phyloP scores from a whole-genome alignment of 2,797 vertebrate species.

The Cynodonichthys magdalenae region DNA sequence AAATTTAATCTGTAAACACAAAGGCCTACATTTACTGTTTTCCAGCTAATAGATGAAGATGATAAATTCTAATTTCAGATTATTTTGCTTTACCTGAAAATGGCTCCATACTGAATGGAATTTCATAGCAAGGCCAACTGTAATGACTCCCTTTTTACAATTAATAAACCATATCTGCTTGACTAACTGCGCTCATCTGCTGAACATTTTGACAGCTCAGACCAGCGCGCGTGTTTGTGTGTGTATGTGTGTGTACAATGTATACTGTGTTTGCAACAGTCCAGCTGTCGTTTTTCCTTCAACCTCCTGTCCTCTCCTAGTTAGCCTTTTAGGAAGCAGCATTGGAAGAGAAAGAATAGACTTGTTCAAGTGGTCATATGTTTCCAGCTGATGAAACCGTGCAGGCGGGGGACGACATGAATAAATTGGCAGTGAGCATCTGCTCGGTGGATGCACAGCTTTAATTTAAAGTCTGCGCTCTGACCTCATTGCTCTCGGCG shows the following conservation, averaged over 20 bases:
- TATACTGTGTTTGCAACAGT: conserved; percentile 15
- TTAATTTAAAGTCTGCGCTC: conserved; percentile 1
- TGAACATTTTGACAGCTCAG: conserved; percentile 9
- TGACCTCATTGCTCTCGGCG: conserved; percentile 9
- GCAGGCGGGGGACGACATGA: not conserved
- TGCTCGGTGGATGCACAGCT: conserved; percentile 2
- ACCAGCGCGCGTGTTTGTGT: no score
- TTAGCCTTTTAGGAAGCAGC: conserved; percentile 18
- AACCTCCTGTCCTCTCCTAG: conserved; percentile 13
- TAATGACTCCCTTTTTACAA: conserved; percentile 29
- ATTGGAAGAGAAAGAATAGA: conserved; percentile 21
- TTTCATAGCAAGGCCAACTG: conserved; percentile 9
- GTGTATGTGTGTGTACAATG: conserved; percentile 10
- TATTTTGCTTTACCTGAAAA: conserved; percentile 25
- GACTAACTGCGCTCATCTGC: conserved; percentile 10
- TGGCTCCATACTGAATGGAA: conserved; percentile 13
- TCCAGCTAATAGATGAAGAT: conserved; percentile 11
- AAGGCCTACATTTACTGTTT: not conserved
- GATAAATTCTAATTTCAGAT: not conserved
- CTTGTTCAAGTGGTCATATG: conserved; percentile 34
- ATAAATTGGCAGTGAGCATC: conserved; percentile 1
- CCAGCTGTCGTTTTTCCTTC: conserved; percentile 4
- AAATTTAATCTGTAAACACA: conserved; percentile 16
- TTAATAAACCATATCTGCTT: conserved; percentile 29
- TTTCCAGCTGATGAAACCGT: conserved; percentile 15